Percentiles rank a stretch among this genome's conserved stretches.
These are phyloP conservation scores for Drosophila pallidifrons DNA, from an alignment of 1,140 invertebrate genomes.

Conservation along the genomic window DNA sequence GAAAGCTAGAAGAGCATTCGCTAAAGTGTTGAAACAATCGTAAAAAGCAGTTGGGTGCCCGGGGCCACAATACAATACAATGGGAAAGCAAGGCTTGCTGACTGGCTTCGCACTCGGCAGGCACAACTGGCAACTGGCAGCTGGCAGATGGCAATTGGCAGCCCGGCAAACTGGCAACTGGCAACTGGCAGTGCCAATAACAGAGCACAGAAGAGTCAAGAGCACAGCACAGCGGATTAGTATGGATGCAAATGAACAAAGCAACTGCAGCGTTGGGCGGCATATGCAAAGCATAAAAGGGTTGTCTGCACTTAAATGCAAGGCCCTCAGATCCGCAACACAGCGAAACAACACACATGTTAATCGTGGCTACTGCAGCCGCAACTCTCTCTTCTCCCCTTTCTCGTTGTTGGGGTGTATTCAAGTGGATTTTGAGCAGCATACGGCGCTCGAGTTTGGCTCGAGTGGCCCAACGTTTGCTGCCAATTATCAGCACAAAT, in stretches of 20 bases:
- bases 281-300: constrained; percentile 69
- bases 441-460: constrained; percentile 25
- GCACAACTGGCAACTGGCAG: constrained; percentile 13
- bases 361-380: constrained; percentile 49
- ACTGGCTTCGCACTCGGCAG: neutral
- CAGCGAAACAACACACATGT: constrained; percentile 47
- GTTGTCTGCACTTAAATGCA: constrained; percentile 72
- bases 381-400: neutral
- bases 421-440: constrained; percentile 50
- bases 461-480: constrained; percentile 38
- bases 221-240: constrained; percentile 60
- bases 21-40: constrained; percentile 82
- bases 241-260: constrained; percentile 78
- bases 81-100: constrained; percentile 6
- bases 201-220: constrained; percentile 10
- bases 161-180: constrained; percentile 20
- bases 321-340: constrained; percentile 46
- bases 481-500: constrained; percentile 49
- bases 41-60: constrained; percentile 72
- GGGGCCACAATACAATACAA: constrained; percentile 42
- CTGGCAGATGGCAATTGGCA: constrained; percentile 18
- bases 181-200: constrained; percentile 52
- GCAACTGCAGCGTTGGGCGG: constrained; percentile 52
- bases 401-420: constrained; percentile 4
- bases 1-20: constrained; percentile 62